Base-by-base conservation (phyloP, 2,888 invertebrate genomes). In the Sphaerophoria rueppellii region DNA sequence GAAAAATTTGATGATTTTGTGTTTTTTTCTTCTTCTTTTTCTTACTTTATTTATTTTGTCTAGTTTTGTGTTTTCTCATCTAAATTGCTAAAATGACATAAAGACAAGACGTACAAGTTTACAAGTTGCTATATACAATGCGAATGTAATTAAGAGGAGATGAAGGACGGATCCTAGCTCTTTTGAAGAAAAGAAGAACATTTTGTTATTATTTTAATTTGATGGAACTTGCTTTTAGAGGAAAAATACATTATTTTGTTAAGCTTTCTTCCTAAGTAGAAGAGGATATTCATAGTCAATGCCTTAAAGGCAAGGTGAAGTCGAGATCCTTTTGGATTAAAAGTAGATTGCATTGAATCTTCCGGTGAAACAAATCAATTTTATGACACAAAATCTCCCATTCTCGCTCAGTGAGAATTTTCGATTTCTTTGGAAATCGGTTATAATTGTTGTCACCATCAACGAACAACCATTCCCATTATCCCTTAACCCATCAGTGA, bases 1-100 rank as follows among this genome's bases (percentile, higher is more conserved):
- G 76, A 63, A 77, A 77, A 61, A 63, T 70, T 43, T 70, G 69
- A 76, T 70, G 69, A 76, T 55, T 69, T 12, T 54, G 76, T 35
- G 61, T 61, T 57, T 46, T 43, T 37, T 12, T 9, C 34, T 32
- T 55, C 16, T 34, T 52, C 40, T 40, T 40, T 40, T 40, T 40
- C 40, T 40, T 40, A 40, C 40, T 7, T 43, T 43, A 43, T 37
- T 9, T 14, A 14, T 61, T 54, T 46, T 69, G 9, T 34, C 12
- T 60, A 35, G 54, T 61, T 54, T 52, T 61, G 6, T 61, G 43
- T 60, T 11, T 55, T 54, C 35, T 61, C 35, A 55, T 70, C 37
- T 61, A 55, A 70, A 73, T 63, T 63, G 55, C 73, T 63, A 73
- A 65, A 65, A 73, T 73, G n/a, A 16, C n/a, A n/a, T 37, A 24